Conservation (phyloP, 2,797 vertebrate genomes). For the Hydrolagus colliei region DNA sequence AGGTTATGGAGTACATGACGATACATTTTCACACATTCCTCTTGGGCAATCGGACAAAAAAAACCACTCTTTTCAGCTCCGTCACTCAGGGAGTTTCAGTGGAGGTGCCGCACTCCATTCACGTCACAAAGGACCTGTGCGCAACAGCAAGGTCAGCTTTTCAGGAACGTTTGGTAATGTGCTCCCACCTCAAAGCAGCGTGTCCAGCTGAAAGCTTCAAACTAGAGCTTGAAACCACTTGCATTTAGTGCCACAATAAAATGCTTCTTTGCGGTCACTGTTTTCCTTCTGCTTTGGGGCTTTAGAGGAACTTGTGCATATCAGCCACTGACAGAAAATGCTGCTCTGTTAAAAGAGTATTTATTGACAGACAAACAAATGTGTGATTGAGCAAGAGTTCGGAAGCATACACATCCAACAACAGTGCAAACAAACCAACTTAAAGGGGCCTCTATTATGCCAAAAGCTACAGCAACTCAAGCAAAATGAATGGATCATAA, state of each 20-base stretch:
- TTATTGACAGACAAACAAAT: conserved; percentile 2
- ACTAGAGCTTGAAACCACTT: background rate
- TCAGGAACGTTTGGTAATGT: background rate
- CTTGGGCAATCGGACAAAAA: too few relatives aligned
- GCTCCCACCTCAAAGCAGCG: background rate
- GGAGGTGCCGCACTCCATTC: too few relatives aligned
- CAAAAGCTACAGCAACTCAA: background rate
- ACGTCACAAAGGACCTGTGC: too few relatives aligned
- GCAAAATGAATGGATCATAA: background rate
- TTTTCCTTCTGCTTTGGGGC: background rate
- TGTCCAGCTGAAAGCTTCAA: conserved; percentile 25
- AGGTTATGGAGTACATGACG: too few relatives aligned
- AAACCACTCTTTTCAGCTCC: too few relatives aligned
- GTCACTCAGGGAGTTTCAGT: too few relatives aligned
- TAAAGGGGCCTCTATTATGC: background rate
- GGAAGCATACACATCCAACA: background rate
- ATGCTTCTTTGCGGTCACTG: conserved; percentile 35
- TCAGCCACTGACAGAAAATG: conserved; percentile 22
- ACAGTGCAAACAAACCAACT: background rate
- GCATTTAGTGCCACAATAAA: conserved; percentile 36
- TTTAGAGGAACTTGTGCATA: conserved; percentile 29
- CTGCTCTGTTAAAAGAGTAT: background rate
- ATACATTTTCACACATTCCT: too few relatives aligned
- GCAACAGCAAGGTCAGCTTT: background rate
- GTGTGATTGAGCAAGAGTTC: background rate